Evolutionary conservation across 2,888 invertebrate species (phyloP).

Genomic region (Polymixis lichenea): DNA sequence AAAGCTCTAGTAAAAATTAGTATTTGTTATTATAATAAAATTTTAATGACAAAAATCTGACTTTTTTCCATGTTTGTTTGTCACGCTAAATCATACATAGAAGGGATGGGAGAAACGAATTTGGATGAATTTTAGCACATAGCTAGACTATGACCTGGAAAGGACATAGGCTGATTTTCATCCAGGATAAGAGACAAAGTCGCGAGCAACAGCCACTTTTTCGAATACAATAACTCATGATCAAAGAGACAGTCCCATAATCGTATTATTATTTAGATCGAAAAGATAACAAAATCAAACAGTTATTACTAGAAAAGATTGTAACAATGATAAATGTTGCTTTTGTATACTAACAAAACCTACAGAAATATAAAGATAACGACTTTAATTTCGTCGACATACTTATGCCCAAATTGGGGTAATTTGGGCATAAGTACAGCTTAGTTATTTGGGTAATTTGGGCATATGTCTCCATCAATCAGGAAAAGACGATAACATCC

Average conservation of each 20-base stretch:
- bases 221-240: neutral
- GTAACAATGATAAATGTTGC: constrained; percentile 15
- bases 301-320: neutral
- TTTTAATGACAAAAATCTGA: too few relatives aligned
- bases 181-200: neutral
- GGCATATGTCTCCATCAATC: constrained; percentile 30
- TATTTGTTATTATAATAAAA: too few relatives aligned
- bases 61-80: too few relatives aligned
- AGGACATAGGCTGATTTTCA: too few relatives aligned
- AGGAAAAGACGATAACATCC: neutral
- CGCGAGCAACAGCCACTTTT: neutral
- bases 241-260: neutral
- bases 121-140: too few relatives aligned
- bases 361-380: neutral
- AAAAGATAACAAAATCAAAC: constrained; percentile 6
- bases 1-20: neutral
- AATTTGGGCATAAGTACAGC: constrained; percentile 11
- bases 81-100: too few relatives aligned
- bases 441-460: constrained; percentile 19
- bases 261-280: neutral
- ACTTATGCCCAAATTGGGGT: constrained; percentile 28
- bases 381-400: neutral
- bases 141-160: too few relatives aligned
- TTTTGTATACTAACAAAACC: neutral
- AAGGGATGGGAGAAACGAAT: too few relatives aligned